Conservation (phyloP, 2,888 invertebrate species). For the Trypoxylon attenuatum region DNA sequence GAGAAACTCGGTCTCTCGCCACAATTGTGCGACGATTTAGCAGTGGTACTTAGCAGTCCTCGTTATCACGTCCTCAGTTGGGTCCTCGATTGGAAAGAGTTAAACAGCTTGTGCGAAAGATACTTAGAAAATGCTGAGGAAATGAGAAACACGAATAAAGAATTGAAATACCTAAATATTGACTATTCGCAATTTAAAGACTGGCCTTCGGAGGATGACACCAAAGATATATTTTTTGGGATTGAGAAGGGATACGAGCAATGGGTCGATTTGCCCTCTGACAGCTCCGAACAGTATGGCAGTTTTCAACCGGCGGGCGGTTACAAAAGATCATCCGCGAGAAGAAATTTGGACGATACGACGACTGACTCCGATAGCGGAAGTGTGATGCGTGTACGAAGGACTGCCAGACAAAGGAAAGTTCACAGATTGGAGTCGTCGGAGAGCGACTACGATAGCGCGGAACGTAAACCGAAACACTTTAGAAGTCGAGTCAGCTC, state of each 20-base stretch:
- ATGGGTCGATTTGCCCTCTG: slow-evolving; percentile 69
- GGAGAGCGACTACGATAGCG: slow-evolving; percentile 71
- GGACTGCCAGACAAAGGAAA: slow-evolving; percentile 63
- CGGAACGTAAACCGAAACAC: slow-evolving; percentile 64
- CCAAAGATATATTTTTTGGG: slow-evolving; percentile 77
- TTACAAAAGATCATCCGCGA: slow-evolving; percentile 62
- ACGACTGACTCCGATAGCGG: slow-evolving; percentile 70
- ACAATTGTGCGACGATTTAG: slow-evolving; percentile 83
- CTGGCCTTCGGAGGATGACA: slow-evolving; percentile 78
- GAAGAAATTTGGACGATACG: slow-evolving; percentile 67
- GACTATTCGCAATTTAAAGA: slow-evolving; percentile 82
- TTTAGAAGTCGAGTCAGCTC: slow-evolving; percentile 61
- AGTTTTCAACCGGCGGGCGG: slow-evolving; percentile 66
- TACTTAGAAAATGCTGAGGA: slow-evolving; percentile 78
- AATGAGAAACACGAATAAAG: slow-evolving; percentile 81
- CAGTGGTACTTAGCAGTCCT: slow-evolving; percentile 82
- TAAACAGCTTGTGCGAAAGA: slow-evolving; percentile 77
- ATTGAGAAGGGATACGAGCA: slow-evolving; percentile 80
- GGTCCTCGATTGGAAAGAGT: slow-evolving; percentile 79
- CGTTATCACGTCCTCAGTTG: slow-evolving; percentile 84
- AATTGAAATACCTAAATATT: slow-evolving; percentile 84
- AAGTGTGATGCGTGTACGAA: slow-evolving; percentile 58
- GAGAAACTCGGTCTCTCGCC: slow-evolving; percentile 81
- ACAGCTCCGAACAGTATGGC: slow-evolving; percentile 67
- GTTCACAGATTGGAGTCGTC: slow-evolving; percentile 69